phyloP scores from a whole-genome alignment of 1,140 invertebrate genomes.

The Drosophila grimshawi region DNA sequence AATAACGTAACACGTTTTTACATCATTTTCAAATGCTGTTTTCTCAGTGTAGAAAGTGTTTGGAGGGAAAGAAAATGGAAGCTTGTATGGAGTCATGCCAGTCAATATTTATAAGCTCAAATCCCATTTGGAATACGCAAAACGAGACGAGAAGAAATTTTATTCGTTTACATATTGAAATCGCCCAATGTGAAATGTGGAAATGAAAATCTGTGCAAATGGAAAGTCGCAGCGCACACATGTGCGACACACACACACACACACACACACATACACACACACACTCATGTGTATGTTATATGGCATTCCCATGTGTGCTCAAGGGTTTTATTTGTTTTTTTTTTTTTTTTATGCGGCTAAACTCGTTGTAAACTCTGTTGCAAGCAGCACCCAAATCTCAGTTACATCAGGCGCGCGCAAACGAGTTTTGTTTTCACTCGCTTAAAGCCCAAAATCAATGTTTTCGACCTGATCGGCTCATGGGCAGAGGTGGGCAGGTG shows the following conservation, averaged over 20 bases:
- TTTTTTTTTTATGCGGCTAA: conserved; percentile 53
- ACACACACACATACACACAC: background rate
- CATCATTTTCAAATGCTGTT: too few species aligned
- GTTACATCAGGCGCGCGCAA: conserved; percentile 59
- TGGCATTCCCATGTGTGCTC: conserved; percentile 67
- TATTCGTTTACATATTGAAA: conserved; percentile 77
- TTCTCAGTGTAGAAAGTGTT: background rate
- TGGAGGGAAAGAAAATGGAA: background rate
- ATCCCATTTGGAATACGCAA: conserved; percentile 63
- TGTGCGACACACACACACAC: conserved; percentile 15
- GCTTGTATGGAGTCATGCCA: background rate
- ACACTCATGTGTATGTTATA: background rate
- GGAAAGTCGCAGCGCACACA: conserved; percentile 66
- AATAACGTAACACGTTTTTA: too few species aligned
- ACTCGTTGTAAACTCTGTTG: conserved; percentile 60
- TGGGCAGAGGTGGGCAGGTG: conserved; percentile 4
- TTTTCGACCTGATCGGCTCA: conserved; percentile 13
- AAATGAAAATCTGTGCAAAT: conserved; percentile 77
- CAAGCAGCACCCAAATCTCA: conserved; percentile 46
- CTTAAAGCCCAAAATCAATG: conserved; percentile 62
- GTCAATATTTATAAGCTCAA: conserved; percentile 68
- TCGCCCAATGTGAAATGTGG: conserved; percentile 72
- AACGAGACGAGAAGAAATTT: conserved; percentile 71
- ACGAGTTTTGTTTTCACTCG: conserved; percentile 58
- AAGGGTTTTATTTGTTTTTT: conserved; percentile 55